Evolutionary conservation across 2,888 invertebrate genomes (phyloP), one percentile per base, ranked within the genome.

Genomic region (Seira musarum): DNA sequence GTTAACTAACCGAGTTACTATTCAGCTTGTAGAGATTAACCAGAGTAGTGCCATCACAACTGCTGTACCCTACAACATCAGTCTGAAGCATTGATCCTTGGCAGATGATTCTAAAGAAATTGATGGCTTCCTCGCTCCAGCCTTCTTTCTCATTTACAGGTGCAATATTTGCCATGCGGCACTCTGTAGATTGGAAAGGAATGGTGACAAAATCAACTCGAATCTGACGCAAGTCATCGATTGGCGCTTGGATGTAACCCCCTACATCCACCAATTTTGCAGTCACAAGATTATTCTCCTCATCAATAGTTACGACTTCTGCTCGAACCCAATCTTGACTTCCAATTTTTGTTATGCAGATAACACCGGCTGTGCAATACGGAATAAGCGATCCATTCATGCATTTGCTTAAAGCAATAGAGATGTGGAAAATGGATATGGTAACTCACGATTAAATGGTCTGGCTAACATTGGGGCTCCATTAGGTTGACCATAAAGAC

Each of bases 101-200:
- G 84, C 95, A 95, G 87, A 96, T 90, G 77, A 94, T 93, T 87
- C 93, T 93, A 89, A 97, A 93, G 85, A 94, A 91, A 85, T 93
- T 92, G 78, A 92, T 92, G 71, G 96, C 95, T 88, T 95, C 95
- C 84, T 92, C 91, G 86, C 93, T 92, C 95, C 96, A 96, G 25
- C 88, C 89, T 40, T 88, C 87, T 61, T 88, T 88, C 80, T 87
- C 89, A 88, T 92, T 92, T 77, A 92, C 90, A 76, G 97, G 95
- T 89, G 92, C 92, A 87, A 98, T 92, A 90, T 96, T 94, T n/a
- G 96, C 96, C 88, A 99, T 91, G 88, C 94, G 92, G 88, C 98
- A 96, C 91, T 99, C 99, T 67, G 96, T 94, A 78, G 98, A 96
- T 92, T 99, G 98, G 92, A 99, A 99, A 72, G 99, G 99, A 89